Percentiles rank a stretch among this genome's conserved stretches.
These are phyloP conservation scores for Pasiphila rectangulata DNA, from an alignment of 2,888 invertebrate genomes.

Conservation along the genomic window DNA sequence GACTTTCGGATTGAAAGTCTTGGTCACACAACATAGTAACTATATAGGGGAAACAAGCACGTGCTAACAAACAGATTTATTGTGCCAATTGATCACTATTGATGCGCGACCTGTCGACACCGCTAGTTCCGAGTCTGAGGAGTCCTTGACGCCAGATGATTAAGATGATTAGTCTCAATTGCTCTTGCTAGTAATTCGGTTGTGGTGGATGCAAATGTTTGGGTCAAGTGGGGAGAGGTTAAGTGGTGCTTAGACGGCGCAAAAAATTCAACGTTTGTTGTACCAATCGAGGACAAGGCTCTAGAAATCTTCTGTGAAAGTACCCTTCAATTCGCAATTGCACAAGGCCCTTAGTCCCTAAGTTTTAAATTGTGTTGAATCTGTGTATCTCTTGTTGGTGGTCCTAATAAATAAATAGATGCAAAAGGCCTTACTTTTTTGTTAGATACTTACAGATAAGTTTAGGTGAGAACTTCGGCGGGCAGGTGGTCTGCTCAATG, in stretches of 20 bases:
- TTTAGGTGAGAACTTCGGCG: conserved; percentile 66
- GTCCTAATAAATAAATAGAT: too few species aligned
- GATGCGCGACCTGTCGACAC: not conserved
- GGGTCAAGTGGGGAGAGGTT: conserved; percentile 15
- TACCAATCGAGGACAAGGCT: too few species aligned
- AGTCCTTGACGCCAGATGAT: not conserved
- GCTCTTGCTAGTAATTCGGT: conserved; percentile 34
- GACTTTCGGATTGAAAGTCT: too few species aligned
- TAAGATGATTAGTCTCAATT: conserved; percentile 33
- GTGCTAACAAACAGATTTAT: conserved; percentile 1
- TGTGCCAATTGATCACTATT: not conserved
- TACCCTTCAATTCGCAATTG: too few species aligned
- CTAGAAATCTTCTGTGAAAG: too few species aligned
- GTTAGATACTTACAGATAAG: conserved; percentile 65
- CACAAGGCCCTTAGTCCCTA: too few species aligned
- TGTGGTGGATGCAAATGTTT: conserved; percentile 27
- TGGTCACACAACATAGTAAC: too few species aligned
- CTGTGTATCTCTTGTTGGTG: too few species aligned
- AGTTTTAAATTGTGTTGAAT: too few species aligned
- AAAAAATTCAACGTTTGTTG: conserved; percentile 9
- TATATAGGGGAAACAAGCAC: not conserved
- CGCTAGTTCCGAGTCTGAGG: not conserved
- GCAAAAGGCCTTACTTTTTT: too few species aligned
- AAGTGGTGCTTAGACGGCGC: conserved; percentile 19
- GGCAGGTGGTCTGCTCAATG: conserved; percentile 62